A percentile compares a stretch with the other conserved stretches of the same genome.
These are phyloP conservation scores for Bruchidius siliquastri DNA, from an alignment of 2,888 invertebrate genomes.

Conservation along the genomic window DNA sequence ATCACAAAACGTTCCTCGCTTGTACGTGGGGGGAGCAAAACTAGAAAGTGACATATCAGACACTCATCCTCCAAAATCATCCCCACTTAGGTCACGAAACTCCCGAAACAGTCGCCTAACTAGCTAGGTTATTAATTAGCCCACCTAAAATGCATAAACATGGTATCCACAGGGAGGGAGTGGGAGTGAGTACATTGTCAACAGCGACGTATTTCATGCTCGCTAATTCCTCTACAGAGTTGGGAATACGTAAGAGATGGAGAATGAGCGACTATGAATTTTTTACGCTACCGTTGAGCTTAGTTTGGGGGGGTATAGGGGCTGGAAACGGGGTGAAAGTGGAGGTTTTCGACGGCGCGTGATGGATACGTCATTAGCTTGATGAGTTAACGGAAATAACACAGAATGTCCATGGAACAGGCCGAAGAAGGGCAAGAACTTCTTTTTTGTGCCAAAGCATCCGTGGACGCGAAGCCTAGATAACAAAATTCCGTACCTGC, in stretches of 20 bases:
- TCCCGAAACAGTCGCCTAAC: not conserved
- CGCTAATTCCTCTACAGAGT: not conserved
- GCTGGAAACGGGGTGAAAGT: not conserved
- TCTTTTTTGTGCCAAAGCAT: too few relatives aligned
- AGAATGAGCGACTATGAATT: not conserved
- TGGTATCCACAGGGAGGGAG: not conserved
- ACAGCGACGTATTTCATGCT: not conserved
- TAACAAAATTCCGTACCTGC: too few relatives aligned
- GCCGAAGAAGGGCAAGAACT: too few relatives aligned
- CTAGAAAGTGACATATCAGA: not conserved
- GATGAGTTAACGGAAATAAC: not conserved
- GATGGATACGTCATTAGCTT: not conserved
- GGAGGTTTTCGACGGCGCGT: not conserved
- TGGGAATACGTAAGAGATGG: not conserved
- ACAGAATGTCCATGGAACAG: not conserved
- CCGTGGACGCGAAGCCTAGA: too few relatives aligned
- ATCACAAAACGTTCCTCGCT: too few relatives aligned
- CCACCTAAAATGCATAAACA: not conserved
- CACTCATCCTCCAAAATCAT: not conserved
- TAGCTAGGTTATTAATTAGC: not conserved
- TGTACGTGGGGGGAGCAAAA: too few relatives aligned
- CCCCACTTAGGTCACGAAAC: not conserved
- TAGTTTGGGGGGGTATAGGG: not conserved
- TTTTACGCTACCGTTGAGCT: not conserved
- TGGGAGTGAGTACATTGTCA: not conserved